Percentiles rank a stretch among this genome's conserved stretches.
These are phyloP conservation scores for Eledone cirrhosa DNA, from an alignment of 2,888 invertebrate genomes.

Conservation along the genomic window DNA sequence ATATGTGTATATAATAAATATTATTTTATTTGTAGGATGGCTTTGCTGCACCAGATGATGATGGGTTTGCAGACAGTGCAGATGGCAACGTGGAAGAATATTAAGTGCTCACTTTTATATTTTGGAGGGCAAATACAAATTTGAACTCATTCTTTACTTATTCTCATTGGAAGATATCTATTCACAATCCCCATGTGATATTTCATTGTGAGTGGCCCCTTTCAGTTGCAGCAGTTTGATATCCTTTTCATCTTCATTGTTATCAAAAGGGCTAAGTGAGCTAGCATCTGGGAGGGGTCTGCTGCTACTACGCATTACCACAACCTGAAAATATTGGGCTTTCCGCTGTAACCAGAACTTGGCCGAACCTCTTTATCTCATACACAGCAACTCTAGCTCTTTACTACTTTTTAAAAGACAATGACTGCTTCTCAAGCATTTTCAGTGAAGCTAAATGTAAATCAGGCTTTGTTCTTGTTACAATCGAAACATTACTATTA, in stretches of 20 bases:
- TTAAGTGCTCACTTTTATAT: too few species aligned
- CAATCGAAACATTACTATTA: too few species aligned
- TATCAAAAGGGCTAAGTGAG: not conserved
- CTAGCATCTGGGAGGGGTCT: not conserved
- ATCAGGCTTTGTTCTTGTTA: too few species aligned
- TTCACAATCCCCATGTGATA: slow-evolving; percentile 25
- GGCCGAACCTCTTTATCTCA: not conserved
- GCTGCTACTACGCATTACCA: not conserved
- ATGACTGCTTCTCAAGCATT: too few species aligned
- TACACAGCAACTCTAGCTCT: not conserved
- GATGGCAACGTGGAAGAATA: slow-evolving; percentile 22
- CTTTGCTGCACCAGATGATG: slow-evolving; percentile 28
- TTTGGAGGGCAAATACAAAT: too few species aligned
- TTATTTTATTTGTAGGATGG: slow-evolving; percentile 18
- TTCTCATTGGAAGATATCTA: not conserved
- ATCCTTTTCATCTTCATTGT: not conserved
- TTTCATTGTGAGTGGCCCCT: slow-evolving; percentile 5
- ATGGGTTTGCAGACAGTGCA: slow-evolving; percentile 26
- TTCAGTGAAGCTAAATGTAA: too few species aligned
- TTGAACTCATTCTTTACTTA: too few species aligned
- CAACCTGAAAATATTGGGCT: slow-evolving; percentile 2
- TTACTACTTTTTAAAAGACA: too few species aligned
- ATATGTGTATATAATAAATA: not conserved
- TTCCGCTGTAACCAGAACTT: slow-evolving; percentile 4
- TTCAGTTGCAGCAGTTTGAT: slow-evolving; percentile 10